Conservation (phyloP, 2,797 vertebrate genomes). For the Labeo calbasu region DNA sequence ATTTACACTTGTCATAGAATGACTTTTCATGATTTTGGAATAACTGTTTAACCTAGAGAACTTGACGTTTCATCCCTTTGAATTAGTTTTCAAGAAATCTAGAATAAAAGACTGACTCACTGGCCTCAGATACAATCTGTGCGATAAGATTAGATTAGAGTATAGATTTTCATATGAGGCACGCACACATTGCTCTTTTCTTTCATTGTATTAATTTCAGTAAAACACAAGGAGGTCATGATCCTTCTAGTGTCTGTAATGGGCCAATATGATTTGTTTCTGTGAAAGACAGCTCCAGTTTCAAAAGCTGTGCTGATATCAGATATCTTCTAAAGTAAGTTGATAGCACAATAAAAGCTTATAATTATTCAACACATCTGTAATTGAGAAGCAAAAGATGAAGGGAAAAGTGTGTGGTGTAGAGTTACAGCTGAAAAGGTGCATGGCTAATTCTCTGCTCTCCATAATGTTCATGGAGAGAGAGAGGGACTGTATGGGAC, state of each 20-base stretch:
- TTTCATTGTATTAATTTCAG: constrained; percentile 46
- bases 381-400: constrained; percentile 55
- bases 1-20: neutral
- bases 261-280: constrained; percentile 53
- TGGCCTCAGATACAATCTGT: constrained; percentile 9
- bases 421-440: constrained; percentile 54
- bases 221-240: constrained; percentile 21
- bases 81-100: constrained; percentile 4
- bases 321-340: constrained; percentile 55
- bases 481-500: neutral
- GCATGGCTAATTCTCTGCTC: constrained; percentile 31
- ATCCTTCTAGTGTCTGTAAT: constrained; percentile 37
- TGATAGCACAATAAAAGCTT: constrained; percentile 58
- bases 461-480: constrained; percentile 10
- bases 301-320: constrained; percentile 56
- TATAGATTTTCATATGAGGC: constrained; percentile 35
- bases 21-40: neutral
- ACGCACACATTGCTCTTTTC: constrained; percentile 32
- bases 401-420: constrained; percentile 43
- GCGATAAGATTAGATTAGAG: constrained; percentile 4
- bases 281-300: constrained; percentile 54
- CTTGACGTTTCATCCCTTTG: neutral
- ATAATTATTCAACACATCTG: constrained; percentile 59
- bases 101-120: neutral
- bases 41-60: neutral